phyloP scores from a whole-genome alignment of 2,113 vertebrate genomes.

The Pao palembangensis region DNA sequence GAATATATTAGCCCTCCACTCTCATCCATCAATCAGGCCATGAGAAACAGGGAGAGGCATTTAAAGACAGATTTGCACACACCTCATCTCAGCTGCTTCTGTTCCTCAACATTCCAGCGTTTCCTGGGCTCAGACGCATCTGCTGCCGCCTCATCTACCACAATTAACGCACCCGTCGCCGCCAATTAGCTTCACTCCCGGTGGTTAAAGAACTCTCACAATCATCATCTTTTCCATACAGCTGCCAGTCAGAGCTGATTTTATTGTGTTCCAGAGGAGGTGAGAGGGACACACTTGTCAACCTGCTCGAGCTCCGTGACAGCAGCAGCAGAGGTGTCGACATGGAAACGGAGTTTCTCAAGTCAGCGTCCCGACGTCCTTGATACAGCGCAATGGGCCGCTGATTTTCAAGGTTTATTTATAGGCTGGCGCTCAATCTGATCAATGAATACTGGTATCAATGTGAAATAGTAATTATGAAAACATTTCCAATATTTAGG shows the following conservation, averaged over 20 bases:
- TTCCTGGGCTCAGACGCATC: constrained; percentile 43
- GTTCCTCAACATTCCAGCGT: constrained; percentile 13
- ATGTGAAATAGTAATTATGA: too few species aligned
- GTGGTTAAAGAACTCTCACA: constrained; percentile 65
- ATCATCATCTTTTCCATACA: constrained; percentile 53
- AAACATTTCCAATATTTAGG: too few species aligned
- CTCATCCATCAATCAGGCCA: constrained; percentile 59
- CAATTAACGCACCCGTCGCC: constrained; percentile 72
- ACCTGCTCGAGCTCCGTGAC: constrained; percentile 36
- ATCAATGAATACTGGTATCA: too few species aligned
- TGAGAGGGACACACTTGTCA: constrained; percentile 42
- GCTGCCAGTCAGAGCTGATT: constrained; percentile 38
- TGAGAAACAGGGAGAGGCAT: constrained; percentile 9
- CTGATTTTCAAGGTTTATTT: too few species aligned
- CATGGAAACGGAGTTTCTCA: background rate
- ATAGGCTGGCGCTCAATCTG: too few species aligned
- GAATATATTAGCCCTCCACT: constrained; percentile 57
- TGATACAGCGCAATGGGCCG: too few species aligned
- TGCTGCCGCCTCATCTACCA: constrained; percentile 52
- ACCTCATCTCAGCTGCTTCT: constrained; percentile 21
- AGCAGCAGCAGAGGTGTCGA: constrained; percentile 19
- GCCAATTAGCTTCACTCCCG: constrained; percentile 68
- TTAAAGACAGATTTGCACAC: constrained; percentile 18
- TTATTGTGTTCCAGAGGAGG: constrained; percentile 41
- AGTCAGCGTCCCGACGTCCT: too few species aligned